These are phyloP conservation scores for Acrocyrtus sp. DNA, from an alignment of 2,888 invertebrate genomes.

Conservation along the genomic window DNA sequence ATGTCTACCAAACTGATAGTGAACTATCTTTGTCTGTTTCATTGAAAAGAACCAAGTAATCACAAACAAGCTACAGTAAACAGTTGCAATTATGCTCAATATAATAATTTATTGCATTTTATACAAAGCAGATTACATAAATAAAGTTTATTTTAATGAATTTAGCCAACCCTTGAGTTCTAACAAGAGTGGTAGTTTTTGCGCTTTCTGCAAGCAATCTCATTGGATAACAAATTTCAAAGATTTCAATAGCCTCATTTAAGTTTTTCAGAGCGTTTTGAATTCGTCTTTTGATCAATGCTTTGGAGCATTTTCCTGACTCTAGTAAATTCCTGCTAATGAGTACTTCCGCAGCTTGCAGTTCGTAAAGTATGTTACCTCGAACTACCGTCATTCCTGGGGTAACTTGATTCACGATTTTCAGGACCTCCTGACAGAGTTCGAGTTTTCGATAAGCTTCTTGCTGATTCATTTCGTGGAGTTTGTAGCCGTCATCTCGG, in stretches of 20 bases:
- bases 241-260: constrained; percentile 57
- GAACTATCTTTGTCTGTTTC: too few relatives aligned
- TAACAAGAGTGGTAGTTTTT: constrained; percentile 48
- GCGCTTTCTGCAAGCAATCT: constrained; percentile 48
- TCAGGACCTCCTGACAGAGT: constrained; percentile 51
- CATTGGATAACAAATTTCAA: constrained; percentile 53
- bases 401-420: constrained; percentile 42
- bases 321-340: constrained; percentile 53
- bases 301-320: constrained; percentile 54
- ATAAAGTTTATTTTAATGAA: too few relatives aligned
- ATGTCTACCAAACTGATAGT: too few relatives aligned
- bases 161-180: too few relatives aligned
- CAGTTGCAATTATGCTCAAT: too few relatives aligned
- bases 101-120: too few relatives aligned
- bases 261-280: constrained; percentile 52
- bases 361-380: constrained; percentile 59
- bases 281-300: constrained; percentile 45
- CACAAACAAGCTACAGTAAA: too few relatives aligned
- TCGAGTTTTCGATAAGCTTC: constrained; percentile 50
- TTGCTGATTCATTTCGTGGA: constrained; percentile 37
- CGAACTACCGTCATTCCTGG: constrained; percentile 47
- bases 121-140: too few relatives aligned
- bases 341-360: constrained; percentile 61
- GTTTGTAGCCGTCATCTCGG: constrained; percentile 55
- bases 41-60: too few relatives aligned